Percentiles rank a stretch among this genome's conserved stretches.
Evolutionary conservation across 2,888 invertebrate genomes (phyloP).

Genomic region (Polyommatus iphigenia): DNA sequence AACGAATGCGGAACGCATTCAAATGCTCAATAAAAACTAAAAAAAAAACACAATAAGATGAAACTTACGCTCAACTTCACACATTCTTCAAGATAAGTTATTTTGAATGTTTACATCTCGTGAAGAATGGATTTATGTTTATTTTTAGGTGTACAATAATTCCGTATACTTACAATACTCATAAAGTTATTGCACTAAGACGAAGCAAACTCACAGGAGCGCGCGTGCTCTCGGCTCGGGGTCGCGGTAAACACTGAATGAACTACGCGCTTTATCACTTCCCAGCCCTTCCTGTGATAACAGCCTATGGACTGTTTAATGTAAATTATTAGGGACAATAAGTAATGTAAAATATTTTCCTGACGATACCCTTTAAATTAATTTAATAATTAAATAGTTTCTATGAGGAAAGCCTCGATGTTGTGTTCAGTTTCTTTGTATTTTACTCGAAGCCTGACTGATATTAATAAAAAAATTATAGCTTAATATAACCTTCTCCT

Average conservation of each 20-base stretch:
- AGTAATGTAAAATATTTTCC: not conserved
- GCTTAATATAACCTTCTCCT: too few relatives aligned
- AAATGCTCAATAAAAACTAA: too few relatives aligned
- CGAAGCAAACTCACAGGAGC: slow-evolving; percentile 15
- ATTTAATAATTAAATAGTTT: not conserved
- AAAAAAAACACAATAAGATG: too few relatives aligned
- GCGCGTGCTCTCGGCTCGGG: slow-evolving; percentile 58
- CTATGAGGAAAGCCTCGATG: not conserved
- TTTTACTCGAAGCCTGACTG: too few relatives aligned
- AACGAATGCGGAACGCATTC: too few relatives aligned
- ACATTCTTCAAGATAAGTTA: too few relatives aligned
- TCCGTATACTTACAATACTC: slow-evolving; percentile 6
- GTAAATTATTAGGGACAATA: not conserved
- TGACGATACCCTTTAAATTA: not conserved
- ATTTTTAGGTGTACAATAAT: not conserved
- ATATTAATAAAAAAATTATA: too few relatives aligned
- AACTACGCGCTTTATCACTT: slow-evolving; percentile 52
- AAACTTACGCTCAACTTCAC: too few relatives aligned
- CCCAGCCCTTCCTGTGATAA: slow-evolving; percentile 64
- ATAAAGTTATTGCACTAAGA: not conserved
- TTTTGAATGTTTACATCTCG: too few relatives aligned
- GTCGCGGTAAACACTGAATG: slow-evolving; percentile 67
- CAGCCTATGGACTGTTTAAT: slow-evolving; percentile 44
- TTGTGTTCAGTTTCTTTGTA: too few relatives aligned
- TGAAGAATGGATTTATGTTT: not conserved